A percentile compares a stretch with the other conserved stretches of the same genome.
Conservation (phyloP, 1,140 invertebrate species). For the Asbolus verrucosus region DNA sequence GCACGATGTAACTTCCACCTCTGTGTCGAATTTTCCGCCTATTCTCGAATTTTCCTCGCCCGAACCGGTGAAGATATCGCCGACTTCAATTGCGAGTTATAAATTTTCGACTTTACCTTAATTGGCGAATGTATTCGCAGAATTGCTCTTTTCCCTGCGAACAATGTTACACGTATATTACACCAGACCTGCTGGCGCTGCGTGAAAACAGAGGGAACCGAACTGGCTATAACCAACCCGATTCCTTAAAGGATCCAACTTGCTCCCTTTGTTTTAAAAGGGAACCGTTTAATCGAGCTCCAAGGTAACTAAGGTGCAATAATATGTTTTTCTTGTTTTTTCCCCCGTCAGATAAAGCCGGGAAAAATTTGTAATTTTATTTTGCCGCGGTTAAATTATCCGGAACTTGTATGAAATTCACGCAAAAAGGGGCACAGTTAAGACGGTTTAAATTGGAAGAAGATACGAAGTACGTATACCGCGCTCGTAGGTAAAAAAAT, state of each 20-base stretch:
- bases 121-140: slow-evolving; percentile 52
- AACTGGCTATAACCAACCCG: background rate
- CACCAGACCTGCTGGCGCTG: slow-evolving; percentile 13
- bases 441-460: no score
- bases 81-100: slow-evolving; percentile 43
- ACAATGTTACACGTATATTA: background rate
- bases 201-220: background rate
- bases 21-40: slow-evolving; percentile 32
- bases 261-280: slow-evolving; percentile 8
- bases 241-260: slow-evolving; percentile 32
- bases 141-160: slow-evolving; percentile 43
- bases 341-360: no score
- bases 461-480: no score
- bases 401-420: no score
- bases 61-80: slow-evolving; percentile 23
- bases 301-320: no score
- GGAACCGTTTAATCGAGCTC: no score
- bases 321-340: no score
- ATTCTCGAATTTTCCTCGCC: slow-evolving; percentile 6
- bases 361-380: no score
- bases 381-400: no score
- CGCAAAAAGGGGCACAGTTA: no score
- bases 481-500: no score
- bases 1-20: slow-evolving; percentile 17
- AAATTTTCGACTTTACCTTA: slow-evolving; percentile 55